Conservation (phyloP, 2,797 vertebrate genomes). For the Aselliscus stoliczkanus region DNA sequence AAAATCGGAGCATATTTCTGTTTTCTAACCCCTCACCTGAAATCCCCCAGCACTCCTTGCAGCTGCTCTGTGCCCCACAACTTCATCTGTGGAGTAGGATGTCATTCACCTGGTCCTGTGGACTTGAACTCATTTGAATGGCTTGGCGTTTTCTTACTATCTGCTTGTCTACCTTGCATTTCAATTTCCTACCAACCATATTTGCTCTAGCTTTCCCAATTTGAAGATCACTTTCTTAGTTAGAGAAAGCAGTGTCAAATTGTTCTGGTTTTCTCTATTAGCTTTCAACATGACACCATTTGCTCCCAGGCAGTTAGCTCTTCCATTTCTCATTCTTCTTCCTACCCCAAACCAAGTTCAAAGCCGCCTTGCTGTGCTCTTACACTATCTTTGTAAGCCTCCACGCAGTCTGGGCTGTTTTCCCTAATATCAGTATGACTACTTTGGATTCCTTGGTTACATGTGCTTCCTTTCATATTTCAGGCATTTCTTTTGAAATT, state of each 20-base stretch:
- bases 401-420: neutral
- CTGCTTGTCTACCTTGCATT: neutral
- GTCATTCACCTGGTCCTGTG: neutral
- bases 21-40: neutral
- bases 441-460: neutral
- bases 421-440: neutral
- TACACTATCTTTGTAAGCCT: neutral
- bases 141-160: neutral
- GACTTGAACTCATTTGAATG: neutral
- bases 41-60: fast-evolving
- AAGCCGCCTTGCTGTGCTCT: neutral
- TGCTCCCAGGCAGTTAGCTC: neutral
- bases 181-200: neutral
- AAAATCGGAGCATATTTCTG: neutral
- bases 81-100: neutral
- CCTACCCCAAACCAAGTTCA: neutral
- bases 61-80: too few species aligned
- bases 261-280: neutral
- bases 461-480: neutral
- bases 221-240: neutral
- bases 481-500: conserved; percentile 1
- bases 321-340: neutral
- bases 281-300: neutral
- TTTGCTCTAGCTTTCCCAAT: conserved; percentile 2
- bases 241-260: neutral